Conservation (phyloP, 1,140 invertebrate genomes). For the Drosophila kepulauana region DNA sequence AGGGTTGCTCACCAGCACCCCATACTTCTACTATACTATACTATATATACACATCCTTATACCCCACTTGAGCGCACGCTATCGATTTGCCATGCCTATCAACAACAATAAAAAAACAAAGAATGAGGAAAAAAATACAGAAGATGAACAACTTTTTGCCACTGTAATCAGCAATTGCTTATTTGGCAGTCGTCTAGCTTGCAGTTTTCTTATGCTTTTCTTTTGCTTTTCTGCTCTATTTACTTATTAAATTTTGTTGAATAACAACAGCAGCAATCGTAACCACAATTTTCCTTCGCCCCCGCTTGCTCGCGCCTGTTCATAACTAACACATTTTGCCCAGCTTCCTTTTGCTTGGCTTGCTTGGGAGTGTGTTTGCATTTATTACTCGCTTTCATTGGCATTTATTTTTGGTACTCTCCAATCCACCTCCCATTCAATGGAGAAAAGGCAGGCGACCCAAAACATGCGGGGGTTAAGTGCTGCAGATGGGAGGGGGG, state of each 20-base stretch:
- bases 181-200: conserved; percentile 63
- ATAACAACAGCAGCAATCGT: conserved; percentile 21
- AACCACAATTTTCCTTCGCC: conserved; percentile 9
- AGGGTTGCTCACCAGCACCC: conserved; percentile 18
- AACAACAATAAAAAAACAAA: conserved; percentile 21
- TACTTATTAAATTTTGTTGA: conserved; percentile 83
- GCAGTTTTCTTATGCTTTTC: conserved; percentile 18
- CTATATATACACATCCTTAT: not conserved
- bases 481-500: conserved; percentile 24
- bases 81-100: conserved; percentile 62
- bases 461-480: not conserved
- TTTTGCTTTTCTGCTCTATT: conserved; percentile 60
- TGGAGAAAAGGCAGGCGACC: not conserved
- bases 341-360: conserved; percentile 45
- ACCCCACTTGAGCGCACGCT: conserved; percentile 48
- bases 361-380: conserved; percentile 59
- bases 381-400: conserved; percentile 80
- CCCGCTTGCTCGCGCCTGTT: conserved; percentile 43
- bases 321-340: conserved; percentile 71
- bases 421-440: conserved; percentile 10
- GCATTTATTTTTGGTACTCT: conserved; percentile 69
- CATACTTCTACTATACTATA: not conserved
- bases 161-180: conserved; percentile 53
- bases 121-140: conserved; percentile 9
- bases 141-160: conserved; percentile 1